phyloP scores from a whole-genome alignment of 2,113 vertebrate species.

The Pontoporia blainvillei region DNA sequence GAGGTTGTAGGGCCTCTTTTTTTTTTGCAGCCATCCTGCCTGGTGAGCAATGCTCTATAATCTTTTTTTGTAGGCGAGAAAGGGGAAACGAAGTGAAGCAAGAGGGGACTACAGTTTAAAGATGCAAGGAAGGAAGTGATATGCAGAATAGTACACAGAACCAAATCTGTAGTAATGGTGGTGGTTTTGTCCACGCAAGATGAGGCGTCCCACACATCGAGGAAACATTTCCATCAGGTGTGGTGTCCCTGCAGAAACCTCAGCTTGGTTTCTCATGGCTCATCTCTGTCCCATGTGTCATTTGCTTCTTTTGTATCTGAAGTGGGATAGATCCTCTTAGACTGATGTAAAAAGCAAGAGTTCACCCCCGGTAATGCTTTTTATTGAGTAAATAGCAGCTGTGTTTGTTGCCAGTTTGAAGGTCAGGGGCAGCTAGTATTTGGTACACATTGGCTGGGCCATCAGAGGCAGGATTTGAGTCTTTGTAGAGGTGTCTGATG shows the following conservation, averaged over 20 bases:
- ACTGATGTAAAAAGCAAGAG: neutral
- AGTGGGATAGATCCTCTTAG: neutral
- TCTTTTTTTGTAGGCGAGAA: neutral
- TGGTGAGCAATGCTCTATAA: neutral
- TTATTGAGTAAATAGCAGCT: neutral
- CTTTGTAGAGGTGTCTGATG: neutral
- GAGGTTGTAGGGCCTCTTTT: neutral
- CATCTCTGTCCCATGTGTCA: neutral
- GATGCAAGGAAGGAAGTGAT: too few species aligned
- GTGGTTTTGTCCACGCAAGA: neutral
- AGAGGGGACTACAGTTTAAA: neutral
- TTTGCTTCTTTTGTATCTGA: neutral
- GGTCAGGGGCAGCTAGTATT: neutral
- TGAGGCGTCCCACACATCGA: neutral
- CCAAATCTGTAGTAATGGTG: neutral
- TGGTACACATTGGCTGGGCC: neutral
- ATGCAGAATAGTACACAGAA: neutral
- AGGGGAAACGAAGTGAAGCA: neutral
- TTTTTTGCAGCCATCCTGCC: neutral
- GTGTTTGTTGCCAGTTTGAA: neutral
- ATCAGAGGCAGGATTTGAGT: neutral
- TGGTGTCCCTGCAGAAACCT: neutral
- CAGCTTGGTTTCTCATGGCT: neutral
- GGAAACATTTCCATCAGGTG: neutral
- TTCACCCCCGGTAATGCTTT: neutral